Conservation (phyloP, 2,888 invertebrate genomes). For the Pasiphila rectangulata region DNA sequence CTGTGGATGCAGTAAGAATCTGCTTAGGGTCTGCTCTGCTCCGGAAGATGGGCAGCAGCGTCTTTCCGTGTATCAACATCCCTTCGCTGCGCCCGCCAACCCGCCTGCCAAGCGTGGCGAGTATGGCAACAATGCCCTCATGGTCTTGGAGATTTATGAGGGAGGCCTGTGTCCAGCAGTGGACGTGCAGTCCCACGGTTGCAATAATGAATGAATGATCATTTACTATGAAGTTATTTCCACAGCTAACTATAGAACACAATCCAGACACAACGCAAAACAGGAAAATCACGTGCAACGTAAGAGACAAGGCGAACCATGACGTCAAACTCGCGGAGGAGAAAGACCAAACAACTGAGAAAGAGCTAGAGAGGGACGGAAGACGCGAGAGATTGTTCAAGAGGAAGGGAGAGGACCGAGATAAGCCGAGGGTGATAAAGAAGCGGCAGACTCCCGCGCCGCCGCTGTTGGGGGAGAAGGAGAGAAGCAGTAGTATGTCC, state of each 20-base stretch:
- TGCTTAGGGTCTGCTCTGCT: too few species aligned
- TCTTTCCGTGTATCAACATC: too few species aligned
- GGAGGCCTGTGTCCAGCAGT: too few species aligned
- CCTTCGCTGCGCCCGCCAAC: too few species aligned
- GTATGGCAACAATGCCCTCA: too few species aligned
- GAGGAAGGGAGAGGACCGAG: conserved; percentile 67
- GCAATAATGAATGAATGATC: neutral
- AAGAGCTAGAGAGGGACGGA: conserved; percentile 44
- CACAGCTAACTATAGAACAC: conserved; percentile 92
- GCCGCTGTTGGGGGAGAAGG: conserved; percentile 84
- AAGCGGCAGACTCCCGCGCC: conserved; percentile 62
- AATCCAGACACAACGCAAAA: conserved; percentile 85
- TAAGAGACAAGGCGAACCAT: neutral
- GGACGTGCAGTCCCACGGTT: too few species aligned
- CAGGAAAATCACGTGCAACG: conserved; percentile 35
- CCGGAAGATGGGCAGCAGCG: too few species aligned
- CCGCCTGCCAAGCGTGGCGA: too few species aligned
- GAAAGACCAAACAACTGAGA: conserved; percentile 50
- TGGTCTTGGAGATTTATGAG: too few species aligned
- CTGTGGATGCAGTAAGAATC: too few species aligned
- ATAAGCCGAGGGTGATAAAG: conserved; percentile 55
- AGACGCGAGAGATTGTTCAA: conserved; percentile 66
- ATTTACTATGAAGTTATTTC: conserved; percentile 3
- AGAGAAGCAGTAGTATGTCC: conserved; percentile 92
- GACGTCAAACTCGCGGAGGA: neutral